Base-by-base conservation (phyloP, 2,888 invertebrate species). In the Nesidiocoris tenuis region DNA sequence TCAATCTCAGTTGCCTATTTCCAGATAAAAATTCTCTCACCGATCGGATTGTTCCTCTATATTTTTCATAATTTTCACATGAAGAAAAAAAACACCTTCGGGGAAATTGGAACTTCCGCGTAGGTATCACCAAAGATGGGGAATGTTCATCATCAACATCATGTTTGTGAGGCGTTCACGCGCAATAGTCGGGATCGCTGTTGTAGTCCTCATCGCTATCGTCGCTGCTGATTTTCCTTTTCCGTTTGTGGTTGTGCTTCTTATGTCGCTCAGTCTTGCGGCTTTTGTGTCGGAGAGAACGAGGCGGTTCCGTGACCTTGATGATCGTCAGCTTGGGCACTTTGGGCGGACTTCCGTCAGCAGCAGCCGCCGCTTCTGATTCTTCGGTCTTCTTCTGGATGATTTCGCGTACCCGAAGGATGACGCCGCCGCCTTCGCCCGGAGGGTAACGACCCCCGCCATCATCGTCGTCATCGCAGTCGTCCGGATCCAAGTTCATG, bases 401-500 rank as follows among this genome's bases (percentile, higher is more conserved):
- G 7, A 77, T 71, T 66, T 79, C 79, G 18, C 79, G 64, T 3
- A 79, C 77, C 55, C 77, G 64, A 3, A 76, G 70, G 19, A 76
- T 72, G 23, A 74, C 74, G 9, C 61, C 61, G 56, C 61, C 72
- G 3, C 76, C 76, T 67, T 77, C 78, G 25, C 57, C 57, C 24
- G 56, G 76, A 17, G 76, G 79, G 81, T 64, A 74, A 9, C 80
- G 83, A 72, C 81, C 82, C 54, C 82, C 83, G 54, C 82, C 83
- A 76, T 86, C 87, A 77, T 90, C 91, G 79, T 91, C 90, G 70
- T 91, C 91, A 81, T 92, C 93, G 75, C 90, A 89, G 80, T 91
- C 90, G 79, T 91, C 91, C 22, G 90, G 91, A 83, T 94, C 93
- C 82, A 93, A 88, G 84, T 92, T 92, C 79, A 93, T 86, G 91